These are phyloP conservation scores for Discoglossus pictus DNA, from an alignment of 2,797 vertebrate species.

Conservation along the genomic window DNA sequence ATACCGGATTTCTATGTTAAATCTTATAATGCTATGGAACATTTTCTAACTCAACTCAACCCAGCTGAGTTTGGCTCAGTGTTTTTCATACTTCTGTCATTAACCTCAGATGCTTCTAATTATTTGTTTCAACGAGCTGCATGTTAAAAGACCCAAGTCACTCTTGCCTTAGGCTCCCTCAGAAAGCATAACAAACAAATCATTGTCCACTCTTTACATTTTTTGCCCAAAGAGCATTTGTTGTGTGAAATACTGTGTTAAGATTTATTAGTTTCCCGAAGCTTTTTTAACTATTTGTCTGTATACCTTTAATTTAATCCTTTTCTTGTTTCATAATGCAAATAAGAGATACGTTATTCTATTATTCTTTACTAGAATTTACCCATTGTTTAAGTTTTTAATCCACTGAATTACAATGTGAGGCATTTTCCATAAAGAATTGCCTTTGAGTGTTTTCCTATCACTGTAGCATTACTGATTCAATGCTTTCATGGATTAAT, in stretches of 20 bases:
- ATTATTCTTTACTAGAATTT: too few species aligned
- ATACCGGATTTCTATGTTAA: conserved; percentile 15
- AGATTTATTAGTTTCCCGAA: conserved; percentile 27
- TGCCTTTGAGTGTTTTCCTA: too few species aligned
- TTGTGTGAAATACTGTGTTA: conserved; percentile 40
- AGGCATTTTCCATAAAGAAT: too few species aligned
- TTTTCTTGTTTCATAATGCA: too few species aligned
- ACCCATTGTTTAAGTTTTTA: too few species aligned
- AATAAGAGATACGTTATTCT: too few species aligned
- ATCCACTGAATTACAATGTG: too few species aligned
- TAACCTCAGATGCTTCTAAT: conserved; percentile 45
- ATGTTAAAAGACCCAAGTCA: conserved; percentile 35
- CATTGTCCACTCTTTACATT: conserved; percentile 37
- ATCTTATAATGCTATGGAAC: conserved; percentile 12
- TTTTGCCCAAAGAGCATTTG: conserved; percentile 30
- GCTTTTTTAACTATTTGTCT: conserved; percentile 17
- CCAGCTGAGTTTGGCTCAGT: conserved; percentile 28
- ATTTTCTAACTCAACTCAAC: conserved; percentile 22
- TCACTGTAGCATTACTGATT: too few species aligned
- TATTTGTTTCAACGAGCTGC: conserved; percentile 44
- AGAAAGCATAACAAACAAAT: conserved; percentile 45
- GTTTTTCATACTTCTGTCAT: conserved; percentile 32
- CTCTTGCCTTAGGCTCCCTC: conserved; percentile 14
- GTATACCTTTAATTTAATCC: conserved; percentile 26
- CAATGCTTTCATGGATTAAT: too few species aligned